Percentiles rank a stretch among this genome's conserved stretches.
These are phyloP conservation scores for Caenorhabditis sp. DNA, from an alignment of 2,888 invertebrate species.

Conservation along the genomic window DNA sequence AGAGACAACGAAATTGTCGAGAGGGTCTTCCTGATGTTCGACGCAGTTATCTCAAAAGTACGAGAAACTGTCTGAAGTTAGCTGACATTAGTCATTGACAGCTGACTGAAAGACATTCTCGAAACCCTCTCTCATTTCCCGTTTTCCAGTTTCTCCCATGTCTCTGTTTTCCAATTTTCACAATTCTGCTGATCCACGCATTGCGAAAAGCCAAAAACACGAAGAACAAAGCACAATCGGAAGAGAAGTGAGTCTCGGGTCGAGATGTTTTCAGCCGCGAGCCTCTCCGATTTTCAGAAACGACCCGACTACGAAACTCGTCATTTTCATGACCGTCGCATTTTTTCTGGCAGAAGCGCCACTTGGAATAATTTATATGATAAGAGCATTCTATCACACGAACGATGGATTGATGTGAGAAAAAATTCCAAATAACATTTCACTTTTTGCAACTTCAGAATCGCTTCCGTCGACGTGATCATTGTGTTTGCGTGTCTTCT, in stretches of 20 bases:
- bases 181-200: slow-evolving; percentile 11
- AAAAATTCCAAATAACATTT: background rate
- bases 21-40: slow-evolving; percentile 25
- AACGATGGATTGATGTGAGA: slow-evolving; percentile 20
- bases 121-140: no score
- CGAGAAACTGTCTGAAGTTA: no score
- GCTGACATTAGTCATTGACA: no score
- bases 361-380: slow-evolving; percentile 36
- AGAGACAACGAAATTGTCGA: background rate
- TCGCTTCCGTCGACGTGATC: slow-evolving; percentile 51
- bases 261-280: no score
- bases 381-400: slow-evolving; percentile 31
- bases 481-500: slow-evolving; percentile 48
- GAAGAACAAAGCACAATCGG: background rate
- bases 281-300: slow-evolving; percentile 13
- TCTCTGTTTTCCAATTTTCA: slow-evolving; percentile 20
- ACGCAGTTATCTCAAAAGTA: slow-evolving; percentile 35
- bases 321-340: slow-evolving; percentile 37
- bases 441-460: no score
- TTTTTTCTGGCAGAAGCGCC: slow-evolving; percentile 47
- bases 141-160: slow-evolving; percentile 46
- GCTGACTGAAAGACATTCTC: no score
- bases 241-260: background rate
- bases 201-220: slow-evolving; percentile 19
- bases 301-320: slow-evolving; percentile 24